A percentile compares a stretch with the other conserved stretches of the same genome.
Evolutionary conservation across 2,797 vertebrate genomes (phyloP).

Genomic region (Pelodytes ibericus): DNA sequence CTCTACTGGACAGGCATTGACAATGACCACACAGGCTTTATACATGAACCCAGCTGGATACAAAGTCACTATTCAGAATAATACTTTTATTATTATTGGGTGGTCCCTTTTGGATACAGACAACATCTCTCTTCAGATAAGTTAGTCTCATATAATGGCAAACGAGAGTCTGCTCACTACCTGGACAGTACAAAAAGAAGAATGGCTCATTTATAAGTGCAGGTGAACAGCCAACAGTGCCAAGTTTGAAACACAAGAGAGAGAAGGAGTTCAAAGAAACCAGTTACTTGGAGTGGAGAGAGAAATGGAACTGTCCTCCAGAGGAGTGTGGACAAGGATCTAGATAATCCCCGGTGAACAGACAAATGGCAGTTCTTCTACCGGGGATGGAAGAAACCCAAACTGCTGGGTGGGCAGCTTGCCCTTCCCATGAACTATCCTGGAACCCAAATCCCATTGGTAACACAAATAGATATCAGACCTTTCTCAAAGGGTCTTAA

Average conservation of each 20-base stretch:
- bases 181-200: background rate
- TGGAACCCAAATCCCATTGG: background rate
- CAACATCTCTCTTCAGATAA: slow-evolving; percentile 5
- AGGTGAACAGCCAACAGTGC: slow-evolving; percentile 6
- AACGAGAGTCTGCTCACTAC: background rate
- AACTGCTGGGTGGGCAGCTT: background rate
- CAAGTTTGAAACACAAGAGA: slow-evolving; percentile 11
- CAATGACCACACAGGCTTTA: slow-evolving; percentile 2
- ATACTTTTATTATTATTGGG: background rate
- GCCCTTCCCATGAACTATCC: background rate
- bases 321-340: background rate
- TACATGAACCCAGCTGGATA: background rate
- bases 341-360: background rate
- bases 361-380: background rate
- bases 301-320: slow-evolving; percentile 11
- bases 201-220: slow-evolving; percentile 13
- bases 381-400: background rate
- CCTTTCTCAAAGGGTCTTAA: too few relatives aligned
- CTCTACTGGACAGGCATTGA: too few relatives aligned
- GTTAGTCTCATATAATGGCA: slow-evolving; percentile 5
- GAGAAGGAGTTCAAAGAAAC: slow-evolving; percentile 7
- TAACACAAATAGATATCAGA: background rate
- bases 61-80: background rate
- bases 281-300: slow-evolving; percentile 1
- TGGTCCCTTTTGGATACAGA: background rate